These are phyloP conservation scores for Rhea americana DNA, from an alignment of 2,113 vertebrate genomes.

Conservation along the genomic window DNA sequence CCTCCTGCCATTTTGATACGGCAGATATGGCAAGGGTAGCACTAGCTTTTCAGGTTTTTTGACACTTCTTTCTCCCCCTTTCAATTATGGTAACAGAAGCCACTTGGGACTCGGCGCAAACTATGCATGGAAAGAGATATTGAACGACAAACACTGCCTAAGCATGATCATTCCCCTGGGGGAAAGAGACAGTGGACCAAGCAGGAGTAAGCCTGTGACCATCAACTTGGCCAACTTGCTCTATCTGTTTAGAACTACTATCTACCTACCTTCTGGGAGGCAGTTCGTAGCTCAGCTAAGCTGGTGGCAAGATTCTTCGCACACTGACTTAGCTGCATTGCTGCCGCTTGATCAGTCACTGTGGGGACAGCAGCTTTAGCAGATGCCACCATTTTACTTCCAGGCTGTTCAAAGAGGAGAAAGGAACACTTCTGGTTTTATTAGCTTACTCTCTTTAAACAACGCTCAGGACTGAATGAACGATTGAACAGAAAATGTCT, in stretches of 20 bases:
- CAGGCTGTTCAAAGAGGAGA: constrained; percentile 80
- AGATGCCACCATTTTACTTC: constrained; percentile 96
- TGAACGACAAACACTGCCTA: background rate
- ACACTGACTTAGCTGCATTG: constrained; percentile 97
- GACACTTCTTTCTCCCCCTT: background rate
- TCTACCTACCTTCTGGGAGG: constrained; percentile 89
- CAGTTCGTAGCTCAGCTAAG: constrained; percentile 91
- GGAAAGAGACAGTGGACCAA: background rate
- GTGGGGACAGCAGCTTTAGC: constrained; percentile 96
- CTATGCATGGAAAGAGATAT: background rate
- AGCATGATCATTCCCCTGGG: background rate
- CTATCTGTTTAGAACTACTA: background rate
- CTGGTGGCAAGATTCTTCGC: constrained; percentile 97
- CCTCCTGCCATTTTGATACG: background rate
- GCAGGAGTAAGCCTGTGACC: background rate
- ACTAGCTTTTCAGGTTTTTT: background rate
- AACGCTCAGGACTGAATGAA: background rate
- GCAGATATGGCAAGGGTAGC: background rate
- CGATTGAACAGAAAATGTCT: background rate
- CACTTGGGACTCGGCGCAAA: background rate
- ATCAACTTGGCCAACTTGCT: background rate
- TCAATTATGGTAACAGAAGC: background rate
- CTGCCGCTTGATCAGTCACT: constrained; percentile 93
- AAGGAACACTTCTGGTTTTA: background rate
- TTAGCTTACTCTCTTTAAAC: background rate